Evolutionary conservation across 1,140 invertebrate species (phyloP), one percentile per base, ranked within the genome.

Genomic region (Diorhabda carinulata): DNA sequence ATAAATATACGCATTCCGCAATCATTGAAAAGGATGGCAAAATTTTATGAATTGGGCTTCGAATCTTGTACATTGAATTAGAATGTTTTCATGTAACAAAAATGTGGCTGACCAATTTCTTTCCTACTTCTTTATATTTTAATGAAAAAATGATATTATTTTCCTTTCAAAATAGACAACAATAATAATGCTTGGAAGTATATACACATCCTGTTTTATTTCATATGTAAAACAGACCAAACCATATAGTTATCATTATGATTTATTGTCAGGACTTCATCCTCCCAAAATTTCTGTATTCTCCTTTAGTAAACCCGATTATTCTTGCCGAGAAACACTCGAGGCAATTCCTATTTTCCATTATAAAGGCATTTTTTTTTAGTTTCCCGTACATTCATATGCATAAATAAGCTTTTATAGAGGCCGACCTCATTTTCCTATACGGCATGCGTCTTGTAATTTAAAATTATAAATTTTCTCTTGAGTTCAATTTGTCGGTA

Each of bases 381-480:
- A 67, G 47, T 67, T 60, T 43, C 43, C 65, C 65, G 42, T 58
- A 67, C 65, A 45, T 67, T 60, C 65, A 67, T 59, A 67, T 67
- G 57, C 57, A 67, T 67, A 62, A 62, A 62, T 62, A 62, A 62
- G 61, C 65, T 67, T 43, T 57, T 45, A 45, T 67, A 65, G 47
- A 65, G 64, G 47, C 43, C 64, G 52, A 65, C 64, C 52, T 65
- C 47, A 45, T 65, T 65, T 65, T 57, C 64, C 52, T 43, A 62
- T 62, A 57, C 64, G 41, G 64, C 52, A 65, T 58, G 64, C 64
- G 64, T 65, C 64, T 65, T 65, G 52, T 65, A 65, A 57, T 65
- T 65, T 65, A 52, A 65, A 65, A 65, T 65, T 65, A 65, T 65
- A 65, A 65, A 65, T 65, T 65, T 65, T 57, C 64, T 65, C 64